Evolutionary conservation across 2,113 vertebrate species (phyloP).

Genomic region (Corydoras sp.): DNA sequence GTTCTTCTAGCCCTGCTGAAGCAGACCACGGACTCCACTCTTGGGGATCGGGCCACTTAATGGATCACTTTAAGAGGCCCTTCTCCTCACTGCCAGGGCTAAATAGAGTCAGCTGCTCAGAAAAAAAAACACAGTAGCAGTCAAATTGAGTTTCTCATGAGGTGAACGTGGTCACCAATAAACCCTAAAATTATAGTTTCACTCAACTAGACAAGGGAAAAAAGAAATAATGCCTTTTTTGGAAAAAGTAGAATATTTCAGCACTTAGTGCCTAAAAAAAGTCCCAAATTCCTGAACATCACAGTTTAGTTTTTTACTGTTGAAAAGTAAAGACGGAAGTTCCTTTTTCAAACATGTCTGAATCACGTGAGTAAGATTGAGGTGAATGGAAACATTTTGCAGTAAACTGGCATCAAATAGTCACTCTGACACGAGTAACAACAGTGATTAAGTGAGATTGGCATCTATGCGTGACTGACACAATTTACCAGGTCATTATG

Average conservation of each 20-base stretch:
- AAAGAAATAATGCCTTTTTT: slow-evolving; percentile 27
- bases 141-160: slow-evolving; percentile 37
- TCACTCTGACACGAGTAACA: slow-evolving; percentile 22
- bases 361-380: slow-evolving; percentile 47
- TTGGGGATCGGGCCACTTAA: slow-evolving; percentile 64
- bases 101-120: slow-evolving; percentile 71
- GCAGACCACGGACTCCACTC: slow-evolving; percentile 63
- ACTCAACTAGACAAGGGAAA: slow-evolving; percentile 38
- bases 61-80: slow-evolving; percentile 72
- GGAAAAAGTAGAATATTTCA: slow-evolving; percentile 19
- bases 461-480: slow-evolving; percentile 32
- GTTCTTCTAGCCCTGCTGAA: slow-evolving; percentile 74
- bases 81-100: slow-evolving; percentile 65
- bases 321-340: not conserved
- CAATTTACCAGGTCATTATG: slow-evolving; percentile 4
- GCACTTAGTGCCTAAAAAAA: slow-evolving; percentile 27
- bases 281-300: slow-evolving; percentile 46
- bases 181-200: slow-evolving; percentile 59
- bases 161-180: slow-evolving; percentile 56
- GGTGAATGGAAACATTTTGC: slow-evolving; percentile 27
- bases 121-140: slow-evolving; percentile 59
- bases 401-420: slow-evolving; percentile 25
- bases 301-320: slow-evolving; percentile 4
- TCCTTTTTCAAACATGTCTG: slow-evolving; percentile 40
- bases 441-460: slow-evolving; percentile 40